Conservation (phyloP, 2,888 invertebrate species). For the Melanchra persicariae region DNA sequence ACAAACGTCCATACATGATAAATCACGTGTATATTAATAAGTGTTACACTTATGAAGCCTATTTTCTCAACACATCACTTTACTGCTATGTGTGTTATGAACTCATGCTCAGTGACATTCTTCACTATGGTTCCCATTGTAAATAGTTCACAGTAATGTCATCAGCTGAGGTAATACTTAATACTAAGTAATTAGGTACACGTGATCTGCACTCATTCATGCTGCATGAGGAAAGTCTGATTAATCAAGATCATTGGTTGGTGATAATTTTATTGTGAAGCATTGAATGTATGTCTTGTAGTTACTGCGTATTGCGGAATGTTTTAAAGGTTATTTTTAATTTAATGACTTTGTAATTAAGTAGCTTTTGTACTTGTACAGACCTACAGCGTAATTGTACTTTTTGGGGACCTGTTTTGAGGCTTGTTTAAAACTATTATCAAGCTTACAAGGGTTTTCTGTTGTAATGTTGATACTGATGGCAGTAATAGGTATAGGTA, state of each 20-base stretch:
- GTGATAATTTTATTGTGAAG: neutral
- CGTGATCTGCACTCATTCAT: slow-evolving; percentile 47
- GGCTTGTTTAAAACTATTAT: neutral
- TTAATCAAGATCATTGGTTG: slow-evolving; percentile 22
- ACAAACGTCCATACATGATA: slow-evolving; percentile 1
- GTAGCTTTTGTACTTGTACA: no score
- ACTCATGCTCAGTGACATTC: slow-evolving; percentile 64
- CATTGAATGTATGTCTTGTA: no score
- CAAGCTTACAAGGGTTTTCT: neutral
- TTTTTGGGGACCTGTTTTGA: neutral
- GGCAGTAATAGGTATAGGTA: no score
- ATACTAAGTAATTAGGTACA: slow-evolving; percentile 44
- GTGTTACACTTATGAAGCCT: slow-evolving; percentile 6
- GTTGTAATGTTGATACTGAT: no score
- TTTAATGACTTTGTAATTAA: no score
- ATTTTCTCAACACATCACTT: slow-evolving; percentile 56
- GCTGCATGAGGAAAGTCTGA: slow-evolving; percentile 1
- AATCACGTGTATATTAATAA: slow-evolving; percentile 28
- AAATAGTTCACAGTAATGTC: slow-evolving; percentile 63
- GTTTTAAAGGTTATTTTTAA: no score
- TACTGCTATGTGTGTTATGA: slow-evolving; percentile 49
- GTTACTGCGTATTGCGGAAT: no score
- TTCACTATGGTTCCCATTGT: slow-evolving; percentile 64
- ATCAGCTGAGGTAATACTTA: slow-evolving; percentile 53
- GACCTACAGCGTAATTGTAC: no score